Base-by-base conservation (phyloP, 2,797 vertebrate genomes). In the Phoeniculus purpureus region DNA sequence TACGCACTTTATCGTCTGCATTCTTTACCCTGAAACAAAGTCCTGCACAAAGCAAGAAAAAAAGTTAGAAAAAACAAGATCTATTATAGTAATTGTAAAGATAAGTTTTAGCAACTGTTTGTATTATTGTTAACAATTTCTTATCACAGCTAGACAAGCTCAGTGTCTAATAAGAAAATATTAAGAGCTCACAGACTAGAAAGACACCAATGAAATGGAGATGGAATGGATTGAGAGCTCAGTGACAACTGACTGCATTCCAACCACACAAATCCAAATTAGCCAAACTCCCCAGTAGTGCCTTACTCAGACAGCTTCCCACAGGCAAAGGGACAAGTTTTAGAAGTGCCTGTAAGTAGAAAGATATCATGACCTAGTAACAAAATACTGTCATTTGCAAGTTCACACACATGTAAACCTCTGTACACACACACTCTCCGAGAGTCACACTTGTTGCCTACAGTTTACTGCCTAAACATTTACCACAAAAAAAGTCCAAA, bases 1-100 rank as follows among this genome's bases (percentile, higher is more conserved):
- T 80, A 99, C 98, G 70, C 98, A 99, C 98, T 99, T 99, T 96
- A 99, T 99, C 13, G 98, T 99, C 98, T 99, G 98, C 98, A 99
- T 99, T 94, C 98, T 99, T 96, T 55, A 86, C 58, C 72, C 87
- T 79, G 89, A 61, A 64, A 73, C 25, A 29, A 34, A 89, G 45
- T 43, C 93, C 96, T 97, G 89, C 76, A 73, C 19, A 81, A 78
- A 66, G 55, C 89, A 78, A 96, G 75, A 12, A 18, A 75, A 81
- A 66, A 29, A 26, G 64, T 96, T 11, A 95, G 85, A 73, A 19
- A 64, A 76, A 52, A 61, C 34, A 78, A 6, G 5, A 14, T n/a
- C n/a, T 2, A 12, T 1, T 3, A 37, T 10, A 68, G 26, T 4
- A 3, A 21, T 61, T 79, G 71, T 15, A 54, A 66, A 89, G 12